Base-by-base conservation (phyloP, 1,140 invertebrate species). In the Ruditapes philippinarum region DNA sequence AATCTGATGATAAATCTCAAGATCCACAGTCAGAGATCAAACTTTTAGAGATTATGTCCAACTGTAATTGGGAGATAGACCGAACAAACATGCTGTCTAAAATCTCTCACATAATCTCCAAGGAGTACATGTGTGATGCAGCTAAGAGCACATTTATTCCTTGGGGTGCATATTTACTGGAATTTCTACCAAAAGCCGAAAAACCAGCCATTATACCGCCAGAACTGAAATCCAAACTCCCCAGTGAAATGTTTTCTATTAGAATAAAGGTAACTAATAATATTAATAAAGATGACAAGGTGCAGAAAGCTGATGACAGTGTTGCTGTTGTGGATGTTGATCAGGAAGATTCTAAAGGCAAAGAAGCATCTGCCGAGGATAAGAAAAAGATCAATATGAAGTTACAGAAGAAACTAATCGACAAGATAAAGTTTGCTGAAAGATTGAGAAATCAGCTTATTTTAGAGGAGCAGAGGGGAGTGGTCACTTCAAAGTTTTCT, bases 11-110 rank as follows among this genome's bases (percentile, higher is more conserved):
- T 12, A 65, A 82, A 14, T 82, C 89, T 5, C 65, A 78, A 25
- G 78, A 80, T 19, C 60, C 90, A 12, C 76, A 79, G 25, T 62
- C 91, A 51, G 91, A 94, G 80, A 91, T 93, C 28, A 92, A 93
- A 82, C 90, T 95, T 33, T 70, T 95, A 25, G 94, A 95, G 89
- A 93, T 95, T 45, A 92, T 91, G 33, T 93, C 94, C 14, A 95
- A 95, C 60, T 95, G 94, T 84, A 92, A 93, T 25, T 95, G 94
- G 93, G 94, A 94, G 12, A 84, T 79, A 19, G 70, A 87, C 60
- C 91, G 93, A 73, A 91, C 89, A 40, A 90, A 95, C 40, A 94
- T 95, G 84, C 86, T 95, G 9, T 91, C 89, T 4, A 87, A 91
- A 38, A 92, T 95, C 17, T 92, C 94, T 1, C 88, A 92, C 31